phyloP scores from a whole-genome alignment of 2,113 vertebrate species.

The Lasiurus borealis region DNA sequence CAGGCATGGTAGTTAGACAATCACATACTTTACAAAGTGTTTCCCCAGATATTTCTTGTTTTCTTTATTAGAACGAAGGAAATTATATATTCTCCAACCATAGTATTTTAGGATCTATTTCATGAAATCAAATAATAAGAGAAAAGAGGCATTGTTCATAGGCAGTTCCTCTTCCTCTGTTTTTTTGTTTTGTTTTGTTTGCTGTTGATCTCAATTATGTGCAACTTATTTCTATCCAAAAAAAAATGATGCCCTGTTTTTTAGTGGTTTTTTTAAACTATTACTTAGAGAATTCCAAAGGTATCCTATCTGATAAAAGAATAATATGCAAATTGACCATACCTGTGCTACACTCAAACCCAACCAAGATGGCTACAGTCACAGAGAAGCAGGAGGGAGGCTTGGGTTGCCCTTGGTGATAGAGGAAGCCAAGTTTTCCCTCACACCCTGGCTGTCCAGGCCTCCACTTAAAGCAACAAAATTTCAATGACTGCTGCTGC shows the following conservation, averaged over 20 bases:
- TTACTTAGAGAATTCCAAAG: conserved; percentile 36
- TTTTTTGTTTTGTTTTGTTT: not conserved
- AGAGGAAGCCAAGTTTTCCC: too few relatives aligned
- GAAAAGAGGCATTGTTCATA: conserved; percentile 11
- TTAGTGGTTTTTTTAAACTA: not conserved
- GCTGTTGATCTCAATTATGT: not conserved
- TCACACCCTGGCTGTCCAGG: too few relatives aligned
- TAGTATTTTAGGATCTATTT: conserved; percentile 21
- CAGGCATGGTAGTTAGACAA: not conserved
- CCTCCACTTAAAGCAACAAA: too few relatives aligned
- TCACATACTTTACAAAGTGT: not conserved
- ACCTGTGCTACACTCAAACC: too few relatives aligned
- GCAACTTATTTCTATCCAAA: conserved; percentile 33
- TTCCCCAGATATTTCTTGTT: not conserved
- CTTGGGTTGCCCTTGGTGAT: too few relatives aligned
- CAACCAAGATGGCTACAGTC: too few relatives aligned
- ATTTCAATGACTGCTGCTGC: too few relatives aligned
- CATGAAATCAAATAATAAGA: conserved; percentile 9
- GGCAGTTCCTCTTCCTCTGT: not conserved
- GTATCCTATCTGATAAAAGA: too few relatives aligned
- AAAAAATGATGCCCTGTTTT: conserved; percentile 16
- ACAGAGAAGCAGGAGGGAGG: too few relatives aligned
- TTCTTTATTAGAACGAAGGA: conserved; percentile 51
- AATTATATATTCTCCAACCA: not conserved
- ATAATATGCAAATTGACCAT: too few relatives aligned